Evolutionary conservation across 2,888 invertebrate species (phyloP), one percentile per base, ranked within the genome.

Genomic region (Plebejus anna): DNA sequence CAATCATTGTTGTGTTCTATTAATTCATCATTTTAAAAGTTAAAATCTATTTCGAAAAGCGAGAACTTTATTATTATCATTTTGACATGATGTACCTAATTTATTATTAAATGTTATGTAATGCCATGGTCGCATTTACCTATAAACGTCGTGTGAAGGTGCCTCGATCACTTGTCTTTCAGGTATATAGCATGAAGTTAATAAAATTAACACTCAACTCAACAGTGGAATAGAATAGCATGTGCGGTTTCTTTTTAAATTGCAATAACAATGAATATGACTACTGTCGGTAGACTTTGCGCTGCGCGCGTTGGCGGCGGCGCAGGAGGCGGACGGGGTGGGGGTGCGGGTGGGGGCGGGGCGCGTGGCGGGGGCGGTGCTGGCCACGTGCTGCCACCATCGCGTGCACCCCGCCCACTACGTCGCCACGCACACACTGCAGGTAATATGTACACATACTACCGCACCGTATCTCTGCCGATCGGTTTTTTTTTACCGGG

Each of bases 321-420:
- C 84, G 13, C 90, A 81, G 80, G 89, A 82, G 82, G 82, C 83
- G 78, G 82, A 11, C 11, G 55, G 55, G 16, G 16, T 4, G 51
- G 51, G 51, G 51, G 47, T 2, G 47, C 47, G 47, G 47, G 51
- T 0, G 13, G 61, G 28, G 11, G 22, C 28, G 28, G 66, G 87
- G 78, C 61, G 78, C 89, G 90, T 83, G 82, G 95, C 83, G 76
- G 97, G 97, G 6, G 85, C 96, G 66, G 91, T 97, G 77, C 95
- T 98, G 85, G 98, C 98, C 2, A 95, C 98, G 36, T 98, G 98
- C 89, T 98, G 98, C 87, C 98, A 98, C 89, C 98, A 98, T 90
- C 95, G 96, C 81, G 98, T 98, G 87, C 94, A 95, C 70, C 97
- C 96, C 95, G 88, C 87, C 28, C 89, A 95, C 0, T 97, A 97